Evolutionary conservation across 2,888 invertebrate genomes (phyloP).

Genomic region (Tenthredo scrophulariae): DNA sequence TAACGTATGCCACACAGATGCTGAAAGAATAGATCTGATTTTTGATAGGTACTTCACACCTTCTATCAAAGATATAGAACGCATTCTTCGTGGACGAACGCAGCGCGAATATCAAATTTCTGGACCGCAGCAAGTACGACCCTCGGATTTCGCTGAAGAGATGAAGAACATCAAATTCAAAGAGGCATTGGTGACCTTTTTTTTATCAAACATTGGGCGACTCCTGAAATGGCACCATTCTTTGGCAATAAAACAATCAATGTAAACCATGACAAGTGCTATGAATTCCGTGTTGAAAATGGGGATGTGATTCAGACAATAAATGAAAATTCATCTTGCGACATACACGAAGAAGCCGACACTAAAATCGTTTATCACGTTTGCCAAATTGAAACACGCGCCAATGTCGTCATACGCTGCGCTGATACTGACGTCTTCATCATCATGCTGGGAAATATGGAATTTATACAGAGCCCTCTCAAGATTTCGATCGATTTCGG

Average conservation of each 20-base stretch:
- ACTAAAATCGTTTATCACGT: constrained; percentile 56
- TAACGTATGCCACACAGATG: too few relatives aligned
- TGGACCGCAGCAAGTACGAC: constrained; percentile 65
- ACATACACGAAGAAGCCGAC: constrained; percentile 58
- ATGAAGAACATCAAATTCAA: constrained; percentile 66
- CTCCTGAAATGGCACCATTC: constrained; percentile 64
- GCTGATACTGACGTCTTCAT: constrained; percentile 3
- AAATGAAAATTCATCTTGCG: constrained; percentile 54
- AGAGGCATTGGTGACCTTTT: constrained; percentile 64
- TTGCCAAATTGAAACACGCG: constrained; percentile 19
- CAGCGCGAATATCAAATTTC: constrained; percentile 61
- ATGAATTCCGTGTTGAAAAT: too few relatives aligned
- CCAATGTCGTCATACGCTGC: constrained; percentile 2
- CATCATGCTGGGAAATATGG: constrained; percentile 25
- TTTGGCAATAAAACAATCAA: constrained; percentile 62
- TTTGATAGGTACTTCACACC: constrained; percentile 60
- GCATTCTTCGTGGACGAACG: constrained; percentile 51
- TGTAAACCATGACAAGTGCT: background rate
- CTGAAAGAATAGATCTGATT: too few relatives aligned
- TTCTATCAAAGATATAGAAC: constrained; percentile 61
- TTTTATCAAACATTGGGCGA: constrained; percentile 65
- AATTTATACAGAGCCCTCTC: constrained; percentile 1
- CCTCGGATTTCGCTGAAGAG: constrained; percentile 62
- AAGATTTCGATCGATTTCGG: constrained; percentile 21
- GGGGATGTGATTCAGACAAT: background rate